These are phyloP conservation scores for Tadarida brasiliensis DNA, from an alignment of 2,797 vertebrate species.

Conservation along the genomic window DNA sequence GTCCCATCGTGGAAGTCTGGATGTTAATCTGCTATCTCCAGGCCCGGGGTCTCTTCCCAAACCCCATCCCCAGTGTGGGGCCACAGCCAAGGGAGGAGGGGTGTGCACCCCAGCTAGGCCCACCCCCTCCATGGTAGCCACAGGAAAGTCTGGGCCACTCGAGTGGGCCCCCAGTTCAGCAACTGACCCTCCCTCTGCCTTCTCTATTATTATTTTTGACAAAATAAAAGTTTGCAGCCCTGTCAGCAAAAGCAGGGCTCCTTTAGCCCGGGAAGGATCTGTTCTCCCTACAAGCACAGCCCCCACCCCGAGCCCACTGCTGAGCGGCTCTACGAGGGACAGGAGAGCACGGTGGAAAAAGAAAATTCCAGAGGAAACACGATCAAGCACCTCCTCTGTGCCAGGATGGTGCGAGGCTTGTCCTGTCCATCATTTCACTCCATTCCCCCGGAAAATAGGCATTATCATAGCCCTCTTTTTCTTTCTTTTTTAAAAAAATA, in stretches of 20 bases:
- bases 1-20: constrained; percentile 70
- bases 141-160: background rate
- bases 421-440: background rate
- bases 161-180: background rate
- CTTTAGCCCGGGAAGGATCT: background rate
- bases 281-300: background rate
- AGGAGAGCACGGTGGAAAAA: background rate
- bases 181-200: background rate
- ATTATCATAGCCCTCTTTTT: background rate
- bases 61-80: background rate
- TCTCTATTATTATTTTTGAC: background rate
- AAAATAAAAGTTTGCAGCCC: background rate
- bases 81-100: constrained; percentile 12
- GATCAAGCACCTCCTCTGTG: background rate
- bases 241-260: background rate
- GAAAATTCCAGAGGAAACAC: background rate
- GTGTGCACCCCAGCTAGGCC: background rate
- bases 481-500: no score
- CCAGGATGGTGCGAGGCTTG: background rate
- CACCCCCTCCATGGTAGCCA: background rate
- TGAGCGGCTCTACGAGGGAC: background rate
- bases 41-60: constrained; percentile 13
- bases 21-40: constrained; percentile 53
- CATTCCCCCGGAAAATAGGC: background rate
- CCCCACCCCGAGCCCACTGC: no score